Conservation (phyloP, 2,888 invertebrate species). For the Sisyra nigra region DNA sequence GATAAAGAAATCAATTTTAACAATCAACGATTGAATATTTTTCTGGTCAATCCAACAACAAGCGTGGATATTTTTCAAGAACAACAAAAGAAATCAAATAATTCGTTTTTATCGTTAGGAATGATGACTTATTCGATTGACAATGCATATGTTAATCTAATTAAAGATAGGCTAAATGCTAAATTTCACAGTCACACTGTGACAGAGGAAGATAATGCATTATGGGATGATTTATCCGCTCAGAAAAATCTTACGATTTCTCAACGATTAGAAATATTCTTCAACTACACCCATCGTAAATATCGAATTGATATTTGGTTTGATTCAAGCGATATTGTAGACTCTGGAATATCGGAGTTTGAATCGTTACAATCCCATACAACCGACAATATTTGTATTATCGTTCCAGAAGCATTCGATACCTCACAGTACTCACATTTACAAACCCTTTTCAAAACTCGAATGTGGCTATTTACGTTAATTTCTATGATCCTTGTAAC, state of each 20-base stretch:
- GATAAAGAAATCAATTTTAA: constrained; percentile 21
- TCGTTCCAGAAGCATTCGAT: neutral
- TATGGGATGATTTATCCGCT: neutral
- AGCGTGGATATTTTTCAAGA: neutral
- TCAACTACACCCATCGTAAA: neutral
- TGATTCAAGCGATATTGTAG: neutral
- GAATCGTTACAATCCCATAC: constrained; percentile 2
- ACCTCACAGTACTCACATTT: neutral
- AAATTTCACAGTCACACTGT: no score
- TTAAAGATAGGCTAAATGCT: neutral
- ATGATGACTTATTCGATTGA: no score
- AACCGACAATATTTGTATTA: neutral
- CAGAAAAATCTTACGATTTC: neutral
- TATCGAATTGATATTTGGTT: neutral
- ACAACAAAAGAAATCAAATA: neutral
- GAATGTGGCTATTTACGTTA: neutral
- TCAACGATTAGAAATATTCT: neutral
- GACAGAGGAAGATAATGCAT: no score
- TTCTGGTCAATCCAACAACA: neutral
- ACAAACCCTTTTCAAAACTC: neutral
- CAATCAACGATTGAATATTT: constrained; percentile 8
- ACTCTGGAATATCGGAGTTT: no score
- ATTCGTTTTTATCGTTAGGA: no score
- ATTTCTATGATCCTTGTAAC: neutral
- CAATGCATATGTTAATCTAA: no score